phyloP scores from a whole-genome alignment of 1,140 invertebrate species.

The Meloidogyne chitwoodi region DNA sequence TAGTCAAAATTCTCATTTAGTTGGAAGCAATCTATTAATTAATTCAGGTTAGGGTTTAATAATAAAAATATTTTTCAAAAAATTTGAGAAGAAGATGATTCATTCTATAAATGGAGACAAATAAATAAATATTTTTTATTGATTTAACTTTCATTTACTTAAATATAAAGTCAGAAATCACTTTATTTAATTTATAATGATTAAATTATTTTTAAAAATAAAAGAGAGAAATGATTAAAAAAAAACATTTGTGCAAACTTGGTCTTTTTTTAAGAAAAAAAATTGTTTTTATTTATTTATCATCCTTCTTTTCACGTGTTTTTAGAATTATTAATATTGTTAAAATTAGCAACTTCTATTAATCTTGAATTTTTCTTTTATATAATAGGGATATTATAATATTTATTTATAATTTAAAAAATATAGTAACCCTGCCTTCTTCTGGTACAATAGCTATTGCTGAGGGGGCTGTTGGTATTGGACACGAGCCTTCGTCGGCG shows the following conservation, averaged over 20 bases:
- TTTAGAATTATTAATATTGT: neutral
- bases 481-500: slow-evolving; percentile 8
- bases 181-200: no score
- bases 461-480: neutral
- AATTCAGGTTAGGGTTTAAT: neutral
- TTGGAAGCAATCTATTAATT: neutral
- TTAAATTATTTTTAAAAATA: neutral
- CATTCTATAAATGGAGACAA: neutral
- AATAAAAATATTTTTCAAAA: no score
- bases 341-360: neutral
- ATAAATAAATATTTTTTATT: neutral
- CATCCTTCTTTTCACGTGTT: neutral
- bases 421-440: slow-evolving; percentile 5
- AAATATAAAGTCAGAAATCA: neutral
- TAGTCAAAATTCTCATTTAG: neutral
- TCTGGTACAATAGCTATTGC: slow-evolving; percentile 13
- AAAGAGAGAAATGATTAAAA: neutral
- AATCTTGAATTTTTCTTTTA: no score
- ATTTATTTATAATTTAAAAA: no score
- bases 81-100: neutral
- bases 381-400: no score
- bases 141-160: neutral
- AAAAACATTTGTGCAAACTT: neutral
- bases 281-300: neutral
- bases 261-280: neutral